Evolutionary conservation across 2,113 vertebrate genomes (phyloP).

Genomic region (Guaruba guarouba): DNA sequence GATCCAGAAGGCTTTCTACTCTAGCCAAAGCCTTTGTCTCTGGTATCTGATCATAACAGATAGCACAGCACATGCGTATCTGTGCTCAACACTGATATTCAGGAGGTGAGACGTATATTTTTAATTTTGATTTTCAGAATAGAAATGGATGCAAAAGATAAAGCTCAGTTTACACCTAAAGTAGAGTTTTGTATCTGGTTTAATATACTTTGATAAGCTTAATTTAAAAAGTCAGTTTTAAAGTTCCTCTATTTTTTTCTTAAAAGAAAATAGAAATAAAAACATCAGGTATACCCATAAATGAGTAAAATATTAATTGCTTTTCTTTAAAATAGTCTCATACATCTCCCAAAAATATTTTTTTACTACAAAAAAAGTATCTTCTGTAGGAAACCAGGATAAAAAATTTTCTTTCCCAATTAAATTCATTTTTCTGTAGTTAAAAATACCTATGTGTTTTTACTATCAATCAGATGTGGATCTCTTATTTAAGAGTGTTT

Average conservation of each 20-base stretch:
- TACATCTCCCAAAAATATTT: neutral
- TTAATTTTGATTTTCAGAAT: neutral
- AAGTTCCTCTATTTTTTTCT: neutral
- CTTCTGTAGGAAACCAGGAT: neutral
- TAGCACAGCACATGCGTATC: neutral
- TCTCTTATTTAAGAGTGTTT: neutral
- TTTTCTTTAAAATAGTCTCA: neutral
- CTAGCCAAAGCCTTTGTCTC: neutral
- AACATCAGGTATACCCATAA: neutral
- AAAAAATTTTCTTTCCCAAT: neutral
- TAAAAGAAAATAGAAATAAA: neutral
- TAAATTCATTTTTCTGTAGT: neutral
- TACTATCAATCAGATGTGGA: neutral
- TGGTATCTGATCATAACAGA: neutral
- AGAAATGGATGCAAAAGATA: neutral
- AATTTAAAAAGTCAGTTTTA: neutral
- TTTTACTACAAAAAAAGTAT: neutral
- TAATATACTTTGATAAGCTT: neutral
- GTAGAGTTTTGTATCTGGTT: neutral
- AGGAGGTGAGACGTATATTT: neutral
- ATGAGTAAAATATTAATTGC: neutral
- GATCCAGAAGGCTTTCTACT: neutral
- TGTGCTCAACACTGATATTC: neutral
- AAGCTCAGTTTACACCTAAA: neutral
- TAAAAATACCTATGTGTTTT: neutral